Base-by-base conservation (phyloP, 2,113 vertebrate species). In the Loxodonta africana region DNA sequence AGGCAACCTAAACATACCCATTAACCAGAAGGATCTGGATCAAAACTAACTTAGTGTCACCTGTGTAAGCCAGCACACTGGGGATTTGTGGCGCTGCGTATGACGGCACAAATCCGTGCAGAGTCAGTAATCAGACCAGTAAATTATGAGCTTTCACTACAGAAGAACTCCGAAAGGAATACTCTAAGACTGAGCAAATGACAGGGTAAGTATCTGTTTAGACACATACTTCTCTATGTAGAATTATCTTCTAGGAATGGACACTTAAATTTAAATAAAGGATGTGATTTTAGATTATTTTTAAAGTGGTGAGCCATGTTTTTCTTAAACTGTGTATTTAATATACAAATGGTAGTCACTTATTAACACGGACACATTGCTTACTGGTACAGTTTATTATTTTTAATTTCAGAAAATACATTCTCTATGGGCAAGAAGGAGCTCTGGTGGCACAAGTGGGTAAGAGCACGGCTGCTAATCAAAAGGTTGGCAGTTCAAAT, bases 81-180 rank as follows among this genome's bases (percentile, higher is more conserved):
- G 1, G 46, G 44, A 20, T 69, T n/a, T 67, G 44, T 9, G 17
- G 26, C 44, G 8, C 48, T 67, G 30, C 26, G 2, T 4, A 46
- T 26, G 33, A 89, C 69, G 77, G 89, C 37, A 3, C 0, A 57
- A 89, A 51, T 41, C 67, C 80, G 48, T 1, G 15, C 30, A 73
- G 67, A 88, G 83, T 62, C 82, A 91, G 90, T 78, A 84, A 85
- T 88, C 80, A 95, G 84, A 48, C 11, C 0, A 0, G 73, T 60
- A 96, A 96, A 97, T 93, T 91, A 96, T 8, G 51, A 96, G 78
- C 41, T 95, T 77, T 83, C 48, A 53, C 69, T n/a, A 23, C 41
- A 89, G 92, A 73, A 62, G 65, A 82, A 57, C 62, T 33, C 83
- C 53, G 25, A 83, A 67, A 86, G 48, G 57, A 51, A 76, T 60